Evolutionary conservation across 2,888 invertebrate species (phyloP).

Genomic region (Anaspis maculata): DNA sequence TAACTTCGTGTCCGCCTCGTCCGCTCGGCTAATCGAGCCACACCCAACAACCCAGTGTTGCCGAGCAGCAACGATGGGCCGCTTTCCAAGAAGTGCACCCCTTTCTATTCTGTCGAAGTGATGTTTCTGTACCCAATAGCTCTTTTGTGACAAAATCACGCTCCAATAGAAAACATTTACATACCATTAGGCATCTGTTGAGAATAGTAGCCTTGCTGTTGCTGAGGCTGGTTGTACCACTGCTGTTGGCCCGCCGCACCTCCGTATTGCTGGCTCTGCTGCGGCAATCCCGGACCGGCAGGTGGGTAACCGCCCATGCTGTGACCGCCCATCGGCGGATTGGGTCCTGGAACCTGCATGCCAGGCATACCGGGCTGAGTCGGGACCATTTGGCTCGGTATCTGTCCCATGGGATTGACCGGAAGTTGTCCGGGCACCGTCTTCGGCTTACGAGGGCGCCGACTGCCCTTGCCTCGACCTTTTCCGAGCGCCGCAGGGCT

Average conservation of each 20-base stretch:
- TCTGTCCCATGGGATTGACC: slow-evolving; percentile 27
- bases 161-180: no score
- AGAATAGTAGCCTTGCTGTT: slow-evolving; percentile 43
- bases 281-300: slow-evolving; percentile 24
- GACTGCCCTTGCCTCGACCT: slow-evolving; percentile 44
- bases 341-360: slow-evolving; percentile 31
- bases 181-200: slow-evolving; percentile 43
- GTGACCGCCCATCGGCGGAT: slow-evolving; percentile 37
- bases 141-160: no score
- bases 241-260: slow-evolving; percentile 47
- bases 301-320: slow-evolving; percentile 28
- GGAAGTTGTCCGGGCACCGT: slow-evolving; percentile 34
- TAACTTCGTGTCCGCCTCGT: no score
- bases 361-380: slow-evolving; percentile 18
- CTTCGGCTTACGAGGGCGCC: slow-evolving; percentile 47
- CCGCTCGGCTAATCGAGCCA: no score
- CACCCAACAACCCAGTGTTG: no score
- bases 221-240: slow-evolving; percentile 48
- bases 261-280: slow-evolving; percentile 36
- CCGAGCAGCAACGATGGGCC: no score
- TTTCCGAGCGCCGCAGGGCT: slow-evolving; percentile 43
- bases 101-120: no score
- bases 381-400: slow-evolving; percentile 23
- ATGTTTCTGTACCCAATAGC: no score
- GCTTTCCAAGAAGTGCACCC: no score